Percentiles rank a stretch among this genome's conserved stretches.
These are phyloP conservation scores for Rotaria macrura DNA, from an alignment of 2,888 invertebrate genomes.

Conservation along the genomic window DNA sequence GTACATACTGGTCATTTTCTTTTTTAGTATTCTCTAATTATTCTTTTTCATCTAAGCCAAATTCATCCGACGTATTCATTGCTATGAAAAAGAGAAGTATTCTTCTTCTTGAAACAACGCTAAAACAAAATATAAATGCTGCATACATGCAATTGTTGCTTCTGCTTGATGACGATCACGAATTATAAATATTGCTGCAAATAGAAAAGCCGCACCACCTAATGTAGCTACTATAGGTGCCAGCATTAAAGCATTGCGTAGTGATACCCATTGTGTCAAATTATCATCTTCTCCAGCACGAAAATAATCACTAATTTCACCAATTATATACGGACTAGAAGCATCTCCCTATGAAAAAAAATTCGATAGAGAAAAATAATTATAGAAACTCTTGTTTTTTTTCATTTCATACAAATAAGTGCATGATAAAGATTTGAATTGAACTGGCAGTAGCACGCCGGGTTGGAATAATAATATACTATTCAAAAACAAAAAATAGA, in stretches of 20 bases:
- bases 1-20: background rate
- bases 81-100: background rate
- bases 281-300: background rate
- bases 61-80: background rate
- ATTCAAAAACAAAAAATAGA: slow-evolving; percentile 43
- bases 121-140: background rate
- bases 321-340: slow-evolving; percentile 88
- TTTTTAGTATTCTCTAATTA: background rate
- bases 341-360: slow-evolving; percentile 66
- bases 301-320: slow-evolving; percentile 46
- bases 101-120: too few relatives aligned
- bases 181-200: slow-evolving; percentile 25
- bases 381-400: background rate
- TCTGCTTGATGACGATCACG: slow-evolving; percentile 25
- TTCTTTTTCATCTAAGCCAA: background rate
- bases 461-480: slow-evolving; percentile 92
- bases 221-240: slow-evolving; percentile 28
- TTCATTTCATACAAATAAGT: slow-evolving; percentile 64
- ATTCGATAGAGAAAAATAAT: background rate
- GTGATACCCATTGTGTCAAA: background rate
- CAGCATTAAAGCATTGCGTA: background rate
- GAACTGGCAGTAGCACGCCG: slow-evolving; percentile 91
- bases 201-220: slow-evolving; percentile 25
- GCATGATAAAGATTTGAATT: slow-evolving; percentile 87
- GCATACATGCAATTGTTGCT: slow-evolving; percentile 26